Base-by-base conservation (phyloP, 1,140 invertebrate species). In the Solenopsis fugax region DNA sequence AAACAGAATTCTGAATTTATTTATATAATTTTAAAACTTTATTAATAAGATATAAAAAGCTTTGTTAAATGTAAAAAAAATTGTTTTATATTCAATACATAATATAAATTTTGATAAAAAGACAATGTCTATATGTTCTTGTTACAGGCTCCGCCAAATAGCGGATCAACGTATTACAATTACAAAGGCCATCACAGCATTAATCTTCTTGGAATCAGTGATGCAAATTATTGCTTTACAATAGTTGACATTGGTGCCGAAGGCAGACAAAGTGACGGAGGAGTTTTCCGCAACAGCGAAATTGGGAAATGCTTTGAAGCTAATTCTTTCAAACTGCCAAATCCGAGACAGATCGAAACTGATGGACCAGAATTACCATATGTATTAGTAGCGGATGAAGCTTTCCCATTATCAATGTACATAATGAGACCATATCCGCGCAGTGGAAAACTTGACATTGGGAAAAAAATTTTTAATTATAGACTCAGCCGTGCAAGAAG, bases 361-460 rank as follows among this genome's bases (percentile, higher is more conserved):
- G 21, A 13, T 29, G 45, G 67, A 50, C 13, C 13, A 50, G 45
- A n/a, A 54, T 34, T 73, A 41, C 48, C 48, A 9, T 72, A 54
- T 72, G 69, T 72, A 29, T 18, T 73, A 29, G 45, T 71, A 71
- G 67, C 67, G 5, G 67, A 71, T 50, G 67, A 71, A 50, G 45
- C 21, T 13, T 71, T 50, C 10, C 67, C 24, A 52, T n/a, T 73
- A 45, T 16, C 16, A 4, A 54, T 21, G 18, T 54, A 72, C 4
- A 73, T 41, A 3, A 41, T 41, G 41, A 41, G 7, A 5, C 41
- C 41, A 41, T 41, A 41, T 41, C 41, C 41, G 4, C 52, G 34
- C 41, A 41, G 72, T 56, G 4, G 18, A 21, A 41, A 75, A 37
- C 16, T 56, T 1, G n/a, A 75, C 21, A 56, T 56, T 54, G n/a